These are phyloP conservation scores for Microchrysa polita DNA, from an alignment of 2,888 invertebrate species.

Conservation along the genomic window DNA sequence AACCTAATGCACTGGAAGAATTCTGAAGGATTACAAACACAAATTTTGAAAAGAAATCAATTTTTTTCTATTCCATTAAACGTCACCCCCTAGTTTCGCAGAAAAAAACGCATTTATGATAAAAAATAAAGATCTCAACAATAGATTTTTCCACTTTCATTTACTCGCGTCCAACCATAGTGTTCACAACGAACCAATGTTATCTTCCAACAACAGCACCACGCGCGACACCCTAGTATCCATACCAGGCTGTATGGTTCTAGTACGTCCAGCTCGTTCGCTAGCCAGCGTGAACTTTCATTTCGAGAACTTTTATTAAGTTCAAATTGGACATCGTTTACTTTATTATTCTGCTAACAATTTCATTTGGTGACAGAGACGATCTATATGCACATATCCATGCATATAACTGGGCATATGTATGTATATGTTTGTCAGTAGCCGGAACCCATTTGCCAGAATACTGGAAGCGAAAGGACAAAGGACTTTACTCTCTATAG, in stretches of 20 bases:
- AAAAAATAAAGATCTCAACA: neutral
- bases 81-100: no score
- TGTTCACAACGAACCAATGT: neutral
- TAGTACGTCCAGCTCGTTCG: neutral
- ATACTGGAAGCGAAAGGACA: neutral
- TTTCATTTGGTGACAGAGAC: slow-evolving; percentile 32
- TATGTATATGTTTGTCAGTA: neutral
- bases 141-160: neutral
- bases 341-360: slow-evolving; percentile 42
- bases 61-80: no score
- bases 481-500: neutral
- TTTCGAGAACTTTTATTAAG: slow-evolving; percentile 41
- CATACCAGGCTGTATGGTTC: neutral
- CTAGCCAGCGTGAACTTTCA: slow-evolving; percentile 9
- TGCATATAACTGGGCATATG: neutral
- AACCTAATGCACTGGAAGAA: no score
- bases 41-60: no score
- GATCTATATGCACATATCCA: neutral
- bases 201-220: neutral
- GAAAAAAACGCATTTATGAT: neutral
- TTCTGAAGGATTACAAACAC: no score
- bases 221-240: no score
- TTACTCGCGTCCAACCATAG: neutral
- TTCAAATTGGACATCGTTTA: slow-evolving; percentile 44
- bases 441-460: neutral